A percentile compares a stretch with the other conserved stretches of the same genome.
These are phyloP conservation scores for Limnothrissa miodon DNA, from an alignment of 2,113 vertebrate genomes.

Conservation along the genomic window DNA sequence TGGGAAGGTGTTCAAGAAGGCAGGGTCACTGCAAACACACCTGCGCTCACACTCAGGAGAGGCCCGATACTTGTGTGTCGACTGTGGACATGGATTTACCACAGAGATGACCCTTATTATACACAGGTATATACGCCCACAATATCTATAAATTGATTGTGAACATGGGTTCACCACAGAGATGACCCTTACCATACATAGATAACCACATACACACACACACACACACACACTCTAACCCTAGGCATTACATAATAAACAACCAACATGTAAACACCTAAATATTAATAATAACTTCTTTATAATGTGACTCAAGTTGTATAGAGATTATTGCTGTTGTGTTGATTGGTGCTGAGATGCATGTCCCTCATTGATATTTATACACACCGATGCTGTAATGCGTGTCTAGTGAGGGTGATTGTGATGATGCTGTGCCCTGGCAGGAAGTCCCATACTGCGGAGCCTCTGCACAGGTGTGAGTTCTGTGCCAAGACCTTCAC, in stretches of 20 bases:
- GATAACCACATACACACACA: too few species aligned
- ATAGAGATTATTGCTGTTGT: too few species aligned
- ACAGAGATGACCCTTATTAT: slow-evolving; percentile 86
- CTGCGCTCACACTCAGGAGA: slow-evolving; percentile 83
- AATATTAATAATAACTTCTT: too few species aligned
- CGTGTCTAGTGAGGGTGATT: too few species aligned
- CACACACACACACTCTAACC: too few species aligned
- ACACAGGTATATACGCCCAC: slow-evolving; percentile 72
- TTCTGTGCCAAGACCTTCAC: slow-evolving; percentile 87
- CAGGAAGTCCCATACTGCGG: slow-evolving; percentile 82
- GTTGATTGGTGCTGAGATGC: too few species aligned
- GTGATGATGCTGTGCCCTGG: slow-evolving; percentile 34
- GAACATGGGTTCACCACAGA: slow-evolving; percentile 85
- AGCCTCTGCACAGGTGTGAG: slow-evolving; percentile 84
- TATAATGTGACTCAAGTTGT: too few species aligned
- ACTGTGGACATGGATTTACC: slow-evolving; percentile 85
- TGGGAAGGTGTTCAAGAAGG: slow-evolving; percentile 86
- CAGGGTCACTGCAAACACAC: slow-evolving; percentile 81
- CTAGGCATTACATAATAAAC: too few species aligned
- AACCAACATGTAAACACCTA: too few species aligned
- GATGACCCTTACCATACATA: slow-evolving; percentile 74
- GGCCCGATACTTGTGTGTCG: slow-evolving; percentile 84
- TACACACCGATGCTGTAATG: too few species aligned
- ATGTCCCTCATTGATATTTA: too few species aligned
- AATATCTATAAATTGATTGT: too few species aligned